Conservation (phyloP, 2,888 invertebrate species). For the Acleris sparsana region DNA sequence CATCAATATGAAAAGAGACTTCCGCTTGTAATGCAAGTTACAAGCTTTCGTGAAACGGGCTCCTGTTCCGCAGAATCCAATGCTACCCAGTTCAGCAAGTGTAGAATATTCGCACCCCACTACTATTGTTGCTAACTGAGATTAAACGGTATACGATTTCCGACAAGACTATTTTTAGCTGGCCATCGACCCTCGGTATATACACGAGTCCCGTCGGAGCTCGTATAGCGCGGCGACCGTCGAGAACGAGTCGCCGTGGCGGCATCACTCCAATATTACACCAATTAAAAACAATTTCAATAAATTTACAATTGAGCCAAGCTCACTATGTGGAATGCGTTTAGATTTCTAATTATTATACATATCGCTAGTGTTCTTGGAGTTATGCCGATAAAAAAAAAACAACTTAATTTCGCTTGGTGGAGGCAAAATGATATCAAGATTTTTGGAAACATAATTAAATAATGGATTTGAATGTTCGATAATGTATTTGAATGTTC, state of each 20-base stretch:
- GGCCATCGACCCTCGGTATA: not conserved
- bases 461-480: not conserved
- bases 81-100: no score
- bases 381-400: not conserved
- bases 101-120: no score
- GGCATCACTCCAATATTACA: conserved; percentile 3
- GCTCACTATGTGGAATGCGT: conserved; percentile 18
- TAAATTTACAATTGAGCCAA: conserved; percentile 12
- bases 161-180: no score
- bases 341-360: conserved; percentile 1
- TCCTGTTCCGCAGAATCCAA: no score
- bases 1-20: no score
- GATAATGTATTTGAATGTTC: not conserved
- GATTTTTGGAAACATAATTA: not conserved
- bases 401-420: not conserved
- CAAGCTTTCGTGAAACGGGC: no score
- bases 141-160: no score
- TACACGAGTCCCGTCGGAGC: not conserved
- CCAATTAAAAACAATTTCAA: conserved; percentile 4
- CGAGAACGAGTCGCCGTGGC: not conserved
- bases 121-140: no score
- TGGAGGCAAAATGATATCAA: no score
- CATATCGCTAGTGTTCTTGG: not conserved
- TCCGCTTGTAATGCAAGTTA: no score
- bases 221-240: not conserved